Evolutionary conservation across 2,113 vertebrate species (phyloP).

Genomic region (Coreoperca whiteheadi): DNA sequence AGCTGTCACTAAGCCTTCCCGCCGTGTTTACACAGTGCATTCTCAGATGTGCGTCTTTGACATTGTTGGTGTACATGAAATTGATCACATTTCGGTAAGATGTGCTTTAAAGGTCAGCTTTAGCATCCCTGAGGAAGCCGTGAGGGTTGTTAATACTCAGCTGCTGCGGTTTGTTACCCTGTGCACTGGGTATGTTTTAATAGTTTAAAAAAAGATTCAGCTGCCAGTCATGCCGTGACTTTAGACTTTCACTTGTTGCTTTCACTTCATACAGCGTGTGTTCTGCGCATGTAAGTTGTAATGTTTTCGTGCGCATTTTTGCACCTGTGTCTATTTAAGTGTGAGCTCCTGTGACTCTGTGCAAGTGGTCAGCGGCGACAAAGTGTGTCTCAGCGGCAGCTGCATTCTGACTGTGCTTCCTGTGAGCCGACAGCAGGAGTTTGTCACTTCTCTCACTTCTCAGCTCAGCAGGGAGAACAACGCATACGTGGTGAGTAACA

Average conservation of each 20-base stretch:
- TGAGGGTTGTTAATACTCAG: too few species aligned
- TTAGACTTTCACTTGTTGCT: background rate
- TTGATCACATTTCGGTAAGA: too few species aligned
- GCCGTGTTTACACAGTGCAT: too few species aligned
- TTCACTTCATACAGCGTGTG: background rate
- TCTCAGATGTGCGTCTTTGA: too few species aligned
- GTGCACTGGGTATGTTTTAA: too few species aligned
- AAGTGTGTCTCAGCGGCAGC: background rate
- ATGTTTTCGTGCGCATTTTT: background rate
- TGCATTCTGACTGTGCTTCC: slow-evolving; percentile 13
- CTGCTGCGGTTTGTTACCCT: too few species aligned
- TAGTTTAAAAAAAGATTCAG: background rate
- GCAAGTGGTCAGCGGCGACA: background rate
- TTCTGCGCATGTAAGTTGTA: too few species aligned
- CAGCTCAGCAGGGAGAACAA: background rate
- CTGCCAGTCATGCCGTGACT: background rate
- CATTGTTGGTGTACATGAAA: too few species aligned
- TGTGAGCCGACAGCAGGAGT: background rate
- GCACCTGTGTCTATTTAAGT: slow-evolving; percentile 6
- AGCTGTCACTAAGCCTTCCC: too few species aligned
- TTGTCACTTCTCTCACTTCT: background rate
- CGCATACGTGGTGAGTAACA: slow-evolving; percentile 4
- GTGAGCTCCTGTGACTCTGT: background rate
- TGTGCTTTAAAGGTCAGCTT: too few species aligned
- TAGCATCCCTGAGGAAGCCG: too few species aligned